Conservation (phyloP, 1,140 invertebrate genomes). For the Drosophila neocordata region DNA sequence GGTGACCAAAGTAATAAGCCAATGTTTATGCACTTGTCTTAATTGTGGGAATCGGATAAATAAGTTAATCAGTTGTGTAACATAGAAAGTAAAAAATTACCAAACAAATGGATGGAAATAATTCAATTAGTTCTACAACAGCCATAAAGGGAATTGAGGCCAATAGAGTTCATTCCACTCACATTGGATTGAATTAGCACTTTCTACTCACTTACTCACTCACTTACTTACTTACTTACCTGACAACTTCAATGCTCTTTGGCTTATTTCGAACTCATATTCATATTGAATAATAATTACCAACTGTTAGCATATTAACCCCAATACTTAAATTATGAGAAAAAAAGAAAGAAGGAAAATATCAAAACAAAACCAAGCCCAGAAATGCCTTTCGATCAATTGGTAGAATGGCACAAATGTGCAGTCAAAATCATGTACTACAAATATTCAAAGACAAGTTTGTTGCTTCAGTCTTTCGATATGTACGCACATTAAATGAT, state of each 20-base stretch:
- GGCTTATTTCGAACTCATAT: background rate
- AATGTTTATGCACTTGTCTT: constrained; percentile 28
- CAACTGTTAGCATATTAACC: constrained; percentile 72
- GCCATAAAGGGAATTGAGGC: background rate
- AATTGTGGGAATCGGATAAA: constrained; percentile 44
- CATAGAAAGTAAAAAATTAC: constrained; percentile 40
- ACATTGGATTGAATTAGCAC: constrained; percentile 75
- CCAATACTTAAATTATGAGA: constrained; percentile 63
- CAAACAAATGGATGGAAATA: constrained; percentile 11
- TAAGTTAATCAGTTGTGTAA: constrained; percentile 56
- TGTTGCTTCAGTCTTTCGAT: constrained; percentile 61
- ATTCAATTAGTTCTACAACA: constrained; percentile 20
- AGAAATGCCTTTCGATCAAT: constrained; percentile 35
- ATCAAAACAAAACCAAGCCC: constrained; percentile 9
- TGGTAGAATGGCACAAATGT: constrained; percentile 26
- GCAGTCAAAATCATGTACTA: constrained; percentile 42
- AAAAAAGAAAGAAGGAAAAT: constrained; percentile 21
- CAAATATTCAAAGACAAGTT: constrained; percentile 46
- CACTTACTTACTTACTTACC: background rate
- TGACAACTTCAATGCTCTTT: constrained; percentile 5
- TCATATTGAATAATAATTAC: constrained; percentile 79
- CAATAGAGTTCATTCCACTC: constrained; percentile 37
- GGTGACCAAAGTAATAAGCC: constrained; percentile 18
- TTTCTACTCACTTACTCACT: constrained; percentile 47
- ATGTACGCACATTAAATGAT: constrained; percentile 3